Evolutionary conservation across 1,140 invertebrate genomes (phyloP).

Genomic region (Nephotettix cincticeps): DNA sequence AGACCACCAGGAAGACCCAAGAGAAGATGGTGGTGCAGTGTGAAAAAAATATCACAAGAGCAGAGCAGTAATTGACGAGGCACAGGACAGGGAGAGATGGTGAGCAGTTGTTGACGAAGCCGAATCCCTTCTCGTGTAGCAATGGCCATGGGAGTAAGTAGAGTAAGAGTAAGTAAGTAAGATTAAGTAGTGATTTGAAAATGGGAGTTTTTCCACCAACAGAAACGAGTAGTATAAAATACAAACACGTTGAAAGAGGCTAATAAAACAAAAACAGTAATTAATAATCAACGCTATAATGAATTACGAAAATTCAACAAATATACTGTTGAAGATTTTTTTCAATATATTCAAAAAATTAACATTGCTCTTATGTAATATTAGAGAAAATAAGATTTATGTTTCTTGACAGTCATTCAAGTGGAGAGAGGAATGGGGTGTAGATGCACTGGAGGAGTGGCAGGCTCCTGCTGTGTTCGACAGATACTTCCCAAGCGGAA

Average conservation of each 20-base stretch:
- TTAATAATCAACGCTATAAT: neutral
- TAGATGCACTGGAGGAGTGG: conserved; percentile 69
- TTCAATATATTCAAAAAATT: neutral
- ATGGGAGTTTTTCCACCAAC: too few relatives aligned
- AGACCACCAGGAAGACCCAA: too few relatives aligned
- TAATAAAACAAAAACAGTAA: neutral
- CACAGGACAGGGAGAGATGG: too few relatives aligned
- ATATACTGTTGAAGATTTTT: neutral
- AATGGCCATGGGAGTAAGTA: too few relatives aligned
- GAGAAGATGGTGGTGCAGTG: too few relatives aligned
- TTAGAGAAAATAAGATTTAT: neutral
- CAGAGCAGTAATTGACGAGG: too few relatives aligned
- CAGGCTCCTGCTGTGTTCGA: conserved; percentile 66
- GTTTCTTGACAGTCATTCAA: conserved; percentile 61
- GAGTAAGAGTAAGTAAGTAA: too few relatives aligned
- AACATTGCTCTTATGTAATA: neutral
- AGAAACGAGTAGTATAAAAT: neutral
- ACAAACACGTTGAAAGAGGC: neutral
- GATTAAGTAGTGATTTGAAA: too few relatives aligned
- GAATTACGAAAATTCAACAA: neutral
- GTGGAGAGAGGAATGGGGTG: conserved; percentile 76
- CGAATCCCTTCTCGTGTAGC: too few relatives aligned
- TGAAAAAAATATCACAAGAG: too few relatives aligned
- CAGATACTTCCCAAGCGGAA: conserved; percentile 73
- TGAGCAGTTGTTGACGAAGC: too few relatives aligned